A percentile compares a stretch with the other conserved stretches of the same genome.
Evolutionary conservation across 2,797 vertebrate species (phyloP).

Genomic region (Fundulus diaphanus): DNA sequence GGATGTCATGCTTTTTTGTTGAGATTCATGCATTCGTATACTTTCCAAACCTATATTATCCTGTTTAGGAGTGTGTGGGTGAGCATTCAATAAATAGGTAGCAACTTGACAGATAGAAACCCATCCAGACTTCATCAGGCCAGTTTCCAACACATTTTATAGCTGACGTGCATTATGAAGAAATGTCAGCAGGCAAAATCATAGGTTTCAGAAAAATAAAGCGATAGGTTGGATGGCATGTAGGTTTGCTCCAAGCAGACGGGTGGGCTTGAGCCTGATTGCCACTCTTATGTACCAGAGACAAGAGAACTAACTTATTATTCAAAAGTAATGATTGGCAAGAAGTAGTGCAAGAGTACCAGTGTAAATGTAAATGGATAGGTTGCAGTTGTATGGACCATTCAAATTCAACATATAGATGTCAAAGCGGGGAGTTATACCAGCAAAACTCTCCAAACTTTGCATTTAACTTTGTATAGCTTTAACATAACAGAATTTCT

Average conservation of each 20-base stretch:
- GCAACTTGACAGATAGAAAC: constrained; percentile 1
- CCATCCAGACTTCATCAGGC: constrained; percentile 15
- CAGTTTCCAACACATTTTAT: constrained; percentile 30
- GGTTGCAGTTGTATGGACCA: not conserved
- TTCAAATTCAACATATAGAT: not conserved
- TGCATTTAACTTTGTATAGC: not conserved
- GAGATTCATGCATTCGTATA: not conserved
- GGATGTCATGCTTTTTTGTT: not conserved
- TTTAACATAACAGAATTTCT: not conserved
- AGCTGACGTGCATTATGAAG: constrained; percentile 9
- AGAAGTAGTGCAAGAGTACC: constrained; percentile 18
- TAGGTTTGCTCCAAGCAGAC: constrained; percentile 24
- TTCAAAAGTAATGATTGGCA: constrained; percentile 10
- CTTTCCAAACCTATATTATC: not conserved
- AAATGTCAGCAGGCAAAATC: constrained; percentile 5
- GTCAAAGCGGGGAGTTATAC: not conserved
- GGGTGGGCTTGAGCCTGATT: constrained; percentile 1
- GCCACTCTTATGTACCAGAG: not conserved
- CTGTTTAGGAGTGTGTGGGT: not conserved
- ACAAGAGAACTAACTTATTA: constrained; percentile 17
- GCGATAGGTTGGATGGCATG: constrained; percentile 8
- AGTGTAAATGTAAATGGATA: not conserved
- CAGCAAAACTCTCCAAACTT: not conserved
- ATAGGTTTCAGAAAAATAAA: constrained; percentile 24
- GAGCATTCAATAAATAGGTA: not conserved